Conservation (phyloP, 1,140 invertebrate species). For the Bombus sibiricus region DNA sequence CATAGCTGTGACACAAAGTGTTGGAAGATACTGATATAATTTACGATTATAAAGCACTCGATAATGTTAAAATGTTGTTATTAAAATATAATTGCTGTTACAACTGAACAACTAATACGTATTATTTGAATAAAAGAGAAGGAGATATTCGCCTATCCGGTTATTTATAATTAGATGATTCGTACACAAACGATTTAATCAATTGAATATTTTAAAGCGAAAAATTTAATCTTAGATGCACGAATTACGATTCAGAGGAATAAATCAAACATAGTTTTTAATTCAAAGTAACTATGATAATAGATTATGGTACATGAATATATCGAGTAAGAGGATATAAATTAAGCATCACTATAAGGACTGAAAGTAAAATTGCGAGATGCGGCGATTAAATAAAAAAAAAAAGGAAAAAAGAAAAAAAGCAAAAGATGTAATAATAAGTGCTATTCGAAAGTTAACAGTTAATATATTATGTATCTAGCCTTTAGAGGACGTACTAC, state of each 20-base stretch:
- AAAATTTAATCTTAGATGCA: not conserved
- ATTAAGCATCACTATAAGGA: conserved; percentile 38
- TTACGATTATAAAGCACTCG: conserved; percentile 35
- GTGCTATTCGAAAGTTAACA: conserved; percentile 24
- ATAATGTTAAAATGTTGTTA: conserved; percentile 46
- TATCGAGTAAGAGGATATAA: not conserved
- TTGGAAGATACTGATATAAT: conserved; percentile 30
- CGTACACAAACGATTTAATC: not conserved
- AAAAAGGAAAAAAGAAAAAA: not conserved
- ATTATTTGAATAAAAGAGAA: conserved; percentile 22
- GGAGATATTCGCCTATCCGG: conserved; percentile 20
- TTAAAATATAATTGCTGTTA: conserved; percentile 41
- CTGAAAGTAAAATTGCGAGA: conserved; percentile 44
- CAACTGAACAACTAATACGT: conserved; percentile 9
- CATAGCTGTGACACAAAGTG: conserved; percentile 34
- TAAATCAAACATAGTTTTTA: conserved; percentile 51
- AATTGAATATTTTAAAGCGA: conserved; percentile 20
- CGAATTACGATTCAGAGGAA: conserved; percentile 12
- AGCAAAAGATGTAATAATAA: conserved; percentile 15
- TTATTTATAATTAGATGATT: conserved; percentile 15
- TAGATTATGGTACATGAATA: not conserved
- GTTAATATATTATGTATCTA: conserved; percentile 31
- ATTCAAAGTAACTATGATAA: conserved; percentile 3
- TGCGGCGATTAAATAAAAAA: conserved; percentile 2
- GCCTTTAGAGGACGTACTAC: conserved; percentile 14